Percentiles rank a stretch among this genome's conserved stretches.
Evolutionary conservation across 2,797 vertebrate genomes (phyloP).

Genomic region (Microctenopoma stevenorrisi): DNA sequence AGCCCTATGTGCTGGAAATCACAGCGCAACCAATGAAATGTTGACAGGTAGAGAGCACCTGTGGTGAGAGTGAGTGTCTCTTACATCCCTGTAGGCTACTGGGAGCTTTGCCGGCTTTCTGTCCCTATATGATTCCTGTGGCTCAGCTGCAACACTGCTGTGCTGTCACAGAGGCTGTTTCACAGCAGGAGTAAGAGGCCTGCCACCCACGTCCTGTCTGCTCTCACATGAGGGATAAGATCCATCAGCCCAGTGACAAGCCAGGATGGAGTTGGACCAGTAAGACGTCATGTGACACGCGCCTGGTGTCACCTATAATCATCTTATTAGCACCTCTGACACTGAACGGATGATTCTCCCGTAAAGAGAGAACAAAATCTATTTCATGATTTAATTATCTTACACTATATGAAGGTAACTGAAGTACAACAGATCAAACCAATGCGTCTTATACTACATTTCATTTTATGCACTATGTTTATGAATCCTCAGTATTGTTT

Average conservation of each 20-base stretch:
- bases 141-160: constrained; percentile 72
- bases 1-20: constrained; percentile 41
- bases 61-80: constrained; percentile 54
- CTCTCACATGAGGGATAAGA: constrained; percentile 59
- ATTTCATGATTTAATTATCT: not conserved
- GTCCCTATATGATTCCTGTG: constrained; percentile 59
- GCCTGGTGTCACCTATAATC: constrained; percentile 69
- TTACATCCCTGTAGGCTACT: constrained; percentile 54
- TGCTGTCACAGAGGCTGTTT: constrained; percentile 61
- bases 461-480: not conserved
- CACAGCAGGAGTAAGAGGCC: constrained; percentile 54
- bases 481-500: constrained; percentile 22
- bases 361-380: constrained; percentile 17
- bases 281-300: constrained; percentile 62
- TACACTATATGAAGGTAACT: not conserved
- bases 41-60: constrained; percentile 65
- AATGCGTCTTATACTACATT: not conserved
- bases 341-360: constrained; percentile 36
- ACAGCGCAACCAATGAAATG: constrained; percentile 38
- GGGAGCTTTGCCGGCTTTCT: constrained; percentile 47
- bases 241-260: constrained; percentile 58
- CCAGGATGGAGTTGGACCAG: constrained; percentile 44
- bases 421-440: not conserved
- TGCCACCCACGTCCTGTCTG: constrained; percentile 70
- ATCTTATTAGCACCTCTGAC: constrained; percentile 64